Base-by-base conservation (phyloP, 2,888 invertebrate genomes). In the Lymantria monacha region DNA sequence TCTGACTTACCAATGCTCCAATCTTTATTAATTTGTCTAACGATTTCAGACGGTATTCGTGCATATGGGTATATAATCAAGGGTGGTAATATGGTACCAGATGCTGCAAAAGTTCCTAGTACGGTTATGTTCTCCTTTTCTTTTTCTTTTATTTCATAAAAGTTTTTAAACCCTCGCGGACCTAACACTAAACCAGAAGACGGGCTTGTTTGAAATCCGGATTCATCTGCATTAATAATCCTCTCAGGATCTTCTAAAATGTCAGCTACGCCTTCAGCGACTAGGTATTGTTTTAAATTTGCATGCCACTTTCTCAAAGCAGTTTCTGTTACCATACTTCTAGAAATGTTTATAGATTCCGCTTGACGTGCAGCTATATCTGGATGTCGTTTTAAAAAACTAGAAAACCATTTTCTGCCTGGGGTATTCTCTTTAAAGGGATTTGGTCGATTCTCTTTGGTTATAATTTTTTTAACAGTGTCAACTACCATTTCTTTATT, bases 211-310 rank as follows among this genome's bases (percentile, higher is more conserved):
- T 49, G 48, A 49, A 61, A 61, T 36, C 46, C 59, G 12, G 54
- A 46, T 51, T 61, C 57, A 49, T 57, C 59, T 37, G 49, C 49
- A 55, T 58, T 59, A 14, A 61, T 44, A 30, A 59, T 61, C 41
- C 61, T 56, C 36, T 55, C 53, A 10, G 59, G 59, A 51, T 59
- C 59, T 30, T 59, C 51, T 49, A 59, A 49, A 48, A 63, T 57
- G 12, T 63, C 63, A 12, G 38, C 40, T 12, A 37, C 51, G 42
- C 30, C 42, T 56, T 63, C 63, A 48, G 49, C 41, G 38, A 48
- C 31, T 51, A 63, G 40, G 37, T 54, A 61, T 46, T 61, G 46
- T 46, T 57, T 52, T 55, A 64, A 52, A 44, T 58, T 42, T 42
- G 49, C 42, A 48, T 53, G 48, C 56, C 61, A 57, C 36, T 49